Evolutionary conservation across 2,113 vertebrate genomes (phyloP).

Genomic region (Puntigrus tetrazona): DNA sequence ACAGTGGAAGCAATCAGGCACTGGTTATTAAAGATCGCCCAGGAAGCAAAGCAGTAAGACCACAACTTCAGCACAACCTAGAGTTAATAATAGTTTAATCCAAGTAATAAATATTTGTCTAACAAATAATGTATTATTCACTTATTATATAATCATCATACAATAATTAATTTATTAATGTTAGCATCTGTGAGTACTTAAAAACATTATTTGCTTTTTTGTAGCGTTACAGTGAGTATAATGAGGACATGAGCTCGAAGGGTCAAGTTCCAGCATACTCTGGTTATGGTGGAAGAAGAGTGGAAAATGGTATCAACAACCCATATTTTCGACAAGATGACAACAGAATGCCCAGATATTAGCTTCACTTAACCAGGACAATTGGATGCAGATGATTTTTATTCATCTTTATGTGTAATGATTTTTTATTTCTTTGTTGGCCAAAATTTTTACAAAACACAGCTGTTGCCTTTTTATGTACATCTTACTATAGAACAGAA

Average conservation of each 20-base stretch:
- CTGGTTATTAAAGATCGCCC: slow-evolving; percentile 25
- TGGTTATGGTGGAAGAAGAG: not conserved
- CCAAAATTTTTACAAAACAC: not conserved
- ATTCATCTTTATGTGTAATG: not conserved
- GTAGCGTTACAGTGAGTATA: not conserved
- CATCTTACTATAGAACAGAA: not conserved
- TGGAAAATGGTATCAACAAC: slow-evolving; percentile 14
- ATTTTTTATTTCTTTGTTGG: not conserved
- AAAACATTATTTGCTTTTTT: not conserved
- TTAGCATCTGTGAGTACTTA: not conserved
- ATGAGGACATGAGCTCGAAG: not conserved
- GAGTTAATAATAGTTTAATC: not conserved
- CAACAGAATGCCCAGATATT: slow-evolving; percentile 28
- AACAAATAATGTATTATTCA: too few species aligned
- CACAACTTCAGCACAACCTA: too few species aligned
- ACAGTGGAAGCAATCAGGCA: slow-evolving; percentile 62
- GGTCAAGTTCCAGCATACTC: not conserved
- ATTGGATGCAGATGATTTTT: not conserved
- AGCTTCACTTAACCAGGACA: not conserved
- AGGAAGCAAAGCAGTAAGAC: slow-evolving; percentile 52
- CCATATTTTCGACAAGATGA: slow-evolving; percentile 39
- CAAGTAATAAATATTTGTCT: not conserved
- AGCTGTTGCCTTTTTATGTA: not conserved
- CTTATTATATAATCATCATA: too few species aligned
- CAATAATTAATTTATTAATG: not conserved